Evolutionary conservation across 2,113 vertebrate genomes (phyloP).

Genomic region (Cavia porcellus): DNA sequence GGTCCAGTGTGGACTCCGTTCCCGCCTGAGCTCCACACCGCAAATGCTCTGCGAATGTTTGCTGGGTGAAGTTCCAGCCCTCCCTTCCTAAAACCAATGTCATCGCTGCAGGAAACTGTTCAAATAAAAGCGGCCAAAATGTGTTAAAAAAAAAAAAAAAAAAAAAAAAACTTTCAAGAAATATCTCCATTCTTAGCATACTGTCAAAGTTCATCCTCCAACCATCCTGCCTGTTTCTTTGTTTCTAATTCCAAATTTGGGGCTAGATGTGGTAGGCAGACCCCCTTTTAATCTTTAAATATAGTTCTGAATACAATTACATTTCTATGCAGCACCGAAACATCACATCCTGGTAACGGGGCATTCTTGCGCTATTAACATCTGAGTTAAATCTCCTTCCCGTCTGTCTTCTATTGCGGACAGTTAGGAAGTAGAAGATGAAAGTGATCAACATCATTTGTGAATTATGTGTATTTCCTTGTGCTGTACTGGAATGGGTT

Average conservation of each 20-base stretch:
- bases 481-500: slow-evolving; percentile 70
- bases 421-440: slow-evolving; percentile 78
- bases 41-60: background rate
- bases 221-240: slow-evolving; percentile 64
- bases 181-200: slow-evolving; percentile 73
- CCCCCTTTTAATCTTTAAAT: slow-evolving; percentile 84
- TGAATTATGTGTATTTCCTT: slow-evolving; percentile 84
- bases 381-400: slow-evolving; percentile 82
- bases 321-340: slow-evolving; percentile 82
- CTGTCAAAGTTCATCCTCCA: slow-evolving; percentile 20
- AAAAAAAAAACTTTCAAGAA: slow-evolving; percentile 62
- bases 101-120: slow-evolving; percentile 53
- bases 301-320: slow-evolving; percentile 84
- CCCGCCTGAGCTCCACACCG: background rate
- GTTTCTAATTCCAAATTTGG: slow-evolving; percentile 81
- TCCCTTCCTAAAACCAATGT: slow-evolving; percentile 50
- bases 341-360: slow-evolving; percentile 83
- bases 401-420: slow-evolving; percentile 85
- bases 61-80: background rate
- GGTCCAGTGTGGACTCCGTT: background rate
- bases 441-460: slow-evolving; percentile 82
- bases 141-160: slow-evolving; percentile 76
- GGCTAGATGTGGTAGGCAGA: slow-evolving; percentile 83
- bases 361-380: slow-evolving; percentile 73
- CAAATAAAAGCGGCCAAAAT: slow-evolving; percentile 79